Evolutionary conservation across 2,888 invertebrate genomes (phyloP), one percentile per base, ranked within the genome.

Genomic region (Lagria hirta): DNA sequence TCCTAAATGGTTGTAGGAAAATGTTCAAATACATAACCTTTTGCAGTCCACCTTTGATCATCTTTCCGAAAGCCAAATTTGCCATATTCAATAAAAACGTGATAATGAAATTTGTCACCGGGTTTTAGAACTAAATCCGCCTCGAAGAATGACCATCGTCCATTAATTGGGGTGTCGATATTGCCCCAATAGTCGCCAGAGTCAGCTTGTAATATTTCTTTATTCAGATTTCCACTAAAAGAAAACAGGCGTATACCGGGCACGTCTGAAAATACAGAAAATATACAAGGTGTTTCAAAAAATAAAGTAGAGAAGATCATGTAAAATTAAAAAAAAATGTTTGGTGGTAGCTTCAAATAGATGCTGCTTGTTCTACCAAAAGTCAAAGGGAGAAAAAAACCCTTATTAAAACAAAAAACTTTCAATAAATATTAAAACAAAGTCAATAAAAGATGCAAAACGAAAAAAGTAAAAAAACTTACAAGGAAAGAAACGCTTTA

Each of bases 141-240:
- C 52, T 81, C 74, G 30, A 77, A 73, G 30, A 73, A 73, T 0
- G 71, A 62, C 80, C 83, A 84, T 13, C 66, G 29, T 1, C 75
- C 76, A 23, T 77, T 58, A 2, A 53, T 67, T 0, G 79, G 60
- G 2, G 50, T 36, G 1, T 60, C 61, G 0, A 78, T 65, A 43
- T 81, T 79, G 0, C 73, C 77, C 0, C 65, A 62, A 21, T 80
- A 75, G 1, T 74, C 67, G 0, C 85, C 86, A 1, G 73, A 69
- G 34, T 77, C 75, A 4, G 69, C 70, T 1, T 64, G 62, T 3
- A 24, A 26, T 43, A 84, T 78, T 0, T 62, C 58, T 14, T 73
- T 70, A 62, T 84, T 84, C 8, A 82, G 57, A 49, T 81, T 80
- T 0, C 80, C 82, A 68, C 85, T 80, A 62, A 84, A 84, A 0